Evolutionary conservation across 2,797 vertebrate genomes (phyloP).

Genomic region (Coendou prehensilis): DNA sequence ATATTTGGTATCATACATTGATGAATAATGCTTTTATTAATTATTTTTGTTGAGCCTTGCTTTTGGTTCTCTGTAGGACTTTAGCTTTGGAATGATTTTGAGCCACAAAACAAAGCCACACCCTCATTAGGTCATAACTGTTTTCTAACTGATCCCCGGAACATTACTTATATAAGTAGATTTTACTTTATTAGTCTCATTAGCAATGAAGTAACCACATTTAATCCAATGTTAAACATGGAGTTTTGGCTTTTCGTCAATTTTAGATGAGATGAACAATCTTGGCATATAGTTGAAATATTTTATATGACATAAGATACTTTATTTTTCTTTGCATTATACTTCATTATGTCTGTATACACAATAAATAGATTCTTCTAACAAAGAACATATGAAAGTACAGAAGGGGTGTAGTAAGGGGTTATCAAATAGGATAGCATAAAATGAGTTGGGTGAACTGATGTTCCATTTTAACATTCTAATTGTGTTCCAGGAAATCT

Average conservation of each 20-base stretch:
- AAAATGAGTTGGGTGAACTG: neutral
- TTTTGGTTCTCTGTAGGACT: slow-evolving; percentile 55
- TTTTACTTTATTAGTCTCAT: slow-evolving; percentile 60
- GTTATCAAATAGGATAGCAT: neutral
- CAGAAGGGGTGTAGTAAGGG: rapidly evolving
- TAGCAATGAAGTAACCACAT: slow-evolving; percentile 65
- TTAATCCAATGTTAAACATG: slow-evolving; percentile 68
- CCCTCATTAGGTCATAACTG: slow-evolving; percentile 70
- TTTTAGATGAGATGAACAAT: slow-evolving; percentile 53
- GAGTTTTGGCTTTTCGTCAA: slow-evolving; percentile 58
- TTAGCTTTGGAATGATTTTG: slow-evolving; percentile 42
- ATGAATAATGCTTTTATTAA: slow-evolving; percentile 47
- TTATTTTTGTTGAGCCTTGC: slow-evolving; percentile 61
- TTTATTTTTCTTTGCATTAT: slow-evolving; percentile 27
- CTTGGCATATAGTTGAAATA: neutral
- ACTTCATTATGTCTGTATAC: neutral
- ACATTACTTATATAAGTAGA: slow-evolving; percentile 54
- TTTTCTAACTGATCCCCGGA: slow-evolving; percentile 58
- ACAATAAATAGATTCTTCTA: slow-evolving; percentile 17
- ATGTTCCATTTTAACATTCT: neutral
- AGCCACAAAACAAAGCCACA: slow-evolving; percentile 59
- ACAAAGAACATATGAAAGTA: neutral
- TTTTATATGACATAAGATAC: neutral
- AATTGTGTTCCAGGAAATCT: slow-evolving; percentile 42
- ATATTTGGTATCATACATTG: slow-evolving; percentile 25